Base-by-base conservation (phyloP, 2,113 vertebrate genomes). In the Neolamprologus ventralis region DNA sequence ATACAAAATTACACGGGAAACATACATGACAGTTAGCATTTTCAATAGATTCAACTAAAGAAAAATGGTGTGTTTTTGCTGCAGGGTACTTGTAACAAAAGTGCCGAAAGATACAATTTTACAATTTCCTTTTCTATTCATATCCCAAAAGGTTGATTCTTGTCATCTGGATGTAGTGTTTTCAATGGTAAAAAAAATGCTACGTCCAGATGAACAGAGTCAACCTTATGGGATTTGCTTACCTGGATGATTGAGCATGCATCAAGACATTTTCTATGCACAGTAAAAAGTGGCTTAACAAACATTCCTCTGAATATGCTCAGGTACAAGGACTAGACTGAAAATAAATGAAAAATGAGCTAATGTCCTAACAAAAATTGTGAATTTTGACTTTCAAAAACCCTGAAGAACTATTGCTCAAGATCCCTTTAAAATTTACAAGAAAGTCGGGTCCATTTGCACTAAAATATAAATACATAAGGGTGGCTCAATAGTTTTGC, bases 401-500 rank as follows among this genome's bases (percentile, higher is more conserved):
- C 21, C 37, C 37, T 45, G 37, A 26, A 42, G 8, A 73, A 45
- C 37, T 45, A 26, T 26, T 0, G 13, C n/a, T 73, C 8, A 73
- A 68, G 35, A 68, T 68, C 63, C 1, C n/a, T 14, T 40, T 21
- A 68, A 68, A 68, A 40, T 21, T 14, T 40, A 1, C 7, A 1
- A 68, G 3, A 68, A 68, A 4, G 35, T 14, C 1, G 0, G 19
- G 3, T 21, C 35, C 63, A 68, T 68, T 40, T 68, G n/a, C 12
- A 23, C 3, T 23, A 40, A 40, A 14, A 6, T 14, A 68, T 68
- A 68, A 26, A 75, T 26, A 47, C 40, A 73, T 28, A 26, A 73
- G 6, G 40, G 68, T 28, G 1, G 0, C 1, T 73, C 40, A 73
- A 7, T 10, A 16, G 68, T 47, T 75, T 75, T 75, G 14, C 40